Base-by-base conservation (phyloP, 1,140 invertebrate genomes). In the Ladona fulva region DNA sequence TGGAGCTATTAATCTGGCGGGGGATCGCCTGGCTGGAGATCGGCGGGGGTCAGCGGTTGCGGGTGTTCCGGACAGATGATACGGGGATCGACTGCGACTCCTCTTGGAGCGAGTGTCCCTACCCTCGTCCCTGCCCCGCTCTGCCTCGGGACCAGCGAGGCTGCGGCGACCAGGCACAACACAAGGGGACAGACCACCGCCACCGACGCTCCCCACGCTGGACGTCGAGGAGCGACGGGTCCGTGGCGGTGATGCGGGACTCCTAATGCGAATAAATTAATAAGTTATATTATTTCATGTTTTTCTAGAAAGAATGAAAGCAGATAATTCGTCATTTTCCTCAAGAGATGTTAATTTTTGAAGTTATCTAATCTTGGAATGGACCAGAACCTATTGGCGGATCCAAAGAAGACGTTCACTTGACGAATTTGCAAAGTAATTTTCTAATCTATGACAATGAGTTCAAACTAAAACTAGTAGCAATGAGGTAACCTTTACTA, bases 181-280 rank as follows among this genome's bases (percentile, higher is more conserved):
- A 12, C 52, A 66, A 66, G 52, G 52, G 3, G 52, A 66, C 3
- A 66, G 52, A 16, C 52, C 52, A 22, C 52, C 52, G 3, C 52
- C 52, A 22, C 14, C 52, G 5, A 16, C 52, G 77, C 85, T 86
- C 19, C 87, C 85, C 14, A 87, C 85, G 82, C 87, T 88, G 74
- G 87, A 88, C 42, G 87, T 86, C 52, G 87, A 88, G 81, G 87
- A 88, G 59, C 87, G 84, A 77, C 87, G 85, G 22, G 87, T 88
- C 80, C 87, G 84, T 77, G 87, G 87, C 80, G 87, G 87, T 83
- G 87, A 88, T 25, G 76, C 59, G 19, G 76, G 76, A 25, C 24
- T 25, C 85, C 87, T 88, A 80, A 25, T 1, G 29, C 3, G 29
- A 37, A 37, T n/a, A n/a, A n/a, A n/a, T n/a, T n/a, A n/a, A n/a